A percentile compares a stretch with the other conserved stretches of the same genome.
Conservation (phyloP, 2,888 invertebrate species). For the Drosophila monieri region DNA sequence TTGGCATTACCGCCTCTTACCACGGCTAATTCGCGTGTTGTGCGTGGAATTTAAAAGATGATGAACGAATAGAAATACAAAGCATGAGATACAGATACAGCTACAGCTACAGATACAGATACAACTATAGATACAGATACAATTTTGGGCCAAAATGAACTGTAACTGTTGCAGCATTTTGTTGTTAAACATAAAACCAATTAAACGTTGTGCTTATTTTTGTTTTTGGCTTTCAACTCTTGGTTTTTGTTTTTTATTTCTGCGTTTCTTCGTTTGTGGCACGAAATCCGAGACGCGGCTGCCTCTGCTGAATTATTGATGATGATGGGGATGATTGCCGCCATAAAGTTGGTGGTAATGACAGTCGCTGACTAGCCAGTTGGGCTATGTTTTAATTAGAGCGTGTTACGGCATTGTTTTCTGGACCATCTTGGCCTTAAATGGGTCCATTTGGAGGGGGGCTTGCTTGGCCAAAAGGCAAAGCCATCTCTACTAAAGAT, state of each 20-base stretch:
- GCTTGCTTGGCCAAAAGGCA: too few relatives aligned
- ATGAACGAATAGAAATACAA: constrained; percentile 14
- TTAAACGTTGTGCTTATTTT: constrained; percentile 27
- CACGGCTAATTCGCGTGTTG: constrained; percentile 31
- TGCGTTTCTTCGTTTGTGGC: neutral
- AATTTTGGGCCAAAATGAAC: constrained; percentile 4
- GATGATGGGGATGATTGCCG: constrained; percentile 22
- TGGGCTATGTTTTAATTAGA: constrained; percentile 57
- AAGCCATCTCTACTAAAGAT: neutral
- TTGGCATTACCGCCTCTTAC: constrained; percentile 2
- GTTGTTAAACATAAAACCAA: constrained; percentile 52
- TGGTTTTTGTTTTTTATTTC: neutral
- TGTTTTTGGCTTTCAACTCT: constrained; percentile 15
- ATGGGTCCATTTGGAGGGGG: neutral
- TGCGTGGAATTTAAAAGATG: constrained; percentile 30
- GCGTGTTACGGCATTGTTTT: constrained; percentile 35
- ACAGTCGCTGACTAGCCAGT: neutral
- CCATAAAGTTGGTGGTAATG: constrained; percentile 1
- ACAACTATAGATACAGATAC: neutral
- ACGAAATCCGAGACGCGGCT: constrained; percentile 7
- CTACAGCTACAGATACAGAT: constrained; percentile 1
- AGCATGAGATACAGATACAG: neutral
- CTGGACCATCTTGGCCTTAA: neutral
- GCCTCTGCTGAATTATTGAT: constrained; percentile 54
- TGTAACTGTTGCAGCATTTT: constrained; percentile 24